Conservation (phyloP, 2,113 vertebrate species). For the Aleadryas rufinucha region DNA sequence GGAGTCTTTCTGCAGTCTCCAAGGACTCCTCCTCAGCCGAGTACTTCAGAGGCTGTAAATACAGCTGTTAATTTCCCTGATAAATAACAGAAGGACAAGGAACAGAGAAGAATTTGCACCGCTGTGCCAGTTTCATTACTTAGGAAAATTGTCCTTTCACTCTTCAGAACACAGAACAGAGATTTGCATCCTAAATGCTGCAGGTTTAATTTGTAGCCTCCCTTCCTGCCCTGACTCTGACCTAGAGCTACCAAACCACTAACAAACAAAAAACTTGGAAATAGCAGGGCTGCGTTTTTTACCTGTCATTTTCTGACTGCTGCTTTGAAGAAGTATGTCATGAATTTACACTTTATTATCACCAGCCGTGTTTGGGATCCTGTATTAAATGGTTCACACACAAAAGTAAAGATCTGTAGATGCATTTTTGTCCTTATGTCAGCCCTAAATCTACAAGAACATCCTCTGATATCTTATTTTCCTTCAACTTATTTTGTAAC, state of each 20-base stretch:
- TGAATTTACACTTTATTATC: not conserved
- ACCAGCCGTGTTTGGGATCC: not conserved
- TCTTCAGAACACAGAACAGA: not conserved
- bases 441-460: not conserved
- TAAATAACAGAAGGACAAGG: conserved; percentile 14
- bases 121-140: not conserved
- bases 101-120: not conserved
- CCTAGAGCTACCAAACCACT: not conserved
- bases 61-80: not conserved
- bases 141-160: not conserved
- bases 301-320: not conserved
- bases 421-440: not conserved
- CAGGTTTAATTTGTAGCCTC: conserved; percentile 5
- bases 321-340: not conserved
- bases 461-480: not conserved
- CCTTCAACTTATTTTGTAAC: not conserved
- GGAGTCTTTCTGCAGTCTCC: not conserved
- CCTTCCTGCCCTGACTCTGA: not conserved
- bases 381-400: not conserved
- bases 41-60: conserved; percentile 15
- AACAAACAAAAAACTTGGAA: not conserved
- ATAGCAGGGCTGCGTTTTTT: not conserved
- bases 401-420: not conserved
- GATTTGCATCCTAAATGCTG: not conserved
- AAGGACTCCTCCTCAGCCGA: not conserved